These are phyloP conservation scores for Ectemnius cavifrons DNA, from an alignment of 2,888 invertebrate genomes.

Conservation along the genomic window DNA sequence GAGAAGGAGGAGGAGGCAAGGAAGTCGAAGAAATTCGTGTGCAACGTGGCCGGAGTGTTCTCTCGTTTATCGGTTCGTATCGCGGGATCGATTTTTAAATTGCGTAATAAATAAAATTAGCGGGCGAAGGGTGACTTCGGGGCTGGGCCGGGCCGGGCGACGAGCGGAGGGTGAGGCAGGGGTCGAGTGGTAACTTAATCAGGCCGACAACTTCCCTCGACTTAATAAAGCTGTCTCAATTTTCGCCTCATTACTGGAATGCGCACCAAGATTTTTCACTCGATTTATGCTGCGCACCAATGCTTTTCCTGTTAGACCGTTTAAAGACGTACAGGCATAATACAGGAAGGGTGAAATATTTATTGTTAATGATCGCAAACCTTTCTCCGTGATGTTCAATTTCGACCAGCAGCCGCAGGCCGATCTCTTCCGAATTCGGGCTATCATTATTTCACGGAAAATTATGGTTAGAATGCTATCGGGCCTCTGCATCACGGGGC, in stretches of 20 bases:
- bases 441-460: slow-evolving; percentile 59
- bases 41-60: too few relatives aligned
- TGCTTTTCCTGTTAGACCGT: background rate
- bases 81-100: slow-evolving; percentile 76
- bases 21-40: too few relatives aligned
- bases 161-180: slow-evolving; percentile 23
- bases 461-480: slow-evolving; percentile 54
- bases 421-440: slow-evolving; percentile 30
- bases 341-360: too few relatives aligned
- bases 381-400: background rate
- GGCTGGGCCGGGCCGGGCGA: background rate
- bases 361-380: too few relatives aligned
- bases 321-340: slow-evolving; percentile 4
- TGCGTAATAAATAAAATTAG: slow-evolving; percentile 77
- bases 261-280: slow-evolving; percentile 67
- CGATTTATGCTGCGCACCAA: slow-evolving; percentile 53
- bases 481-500: slow-evolving; percentile 48
- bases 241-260: slow-evolving; percentile 75
- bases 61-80: slow-evolving; percentile 59
- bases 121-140: slow-evolving; percentile 68
- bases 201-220: slow-evolving; percentile 71
- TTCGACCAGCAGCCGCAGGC: background rate
- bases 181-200: slow-evolving; percentile 73
- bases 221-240: slow-evolving; percentile 77
- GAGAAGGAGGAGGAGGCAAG: background rate